These are phyloP conservation scores for Dolichallabes microphthalmus DNA, from an alignment of 2,113 vertebrate genomes.

Conservation along the genomic window DNA sequence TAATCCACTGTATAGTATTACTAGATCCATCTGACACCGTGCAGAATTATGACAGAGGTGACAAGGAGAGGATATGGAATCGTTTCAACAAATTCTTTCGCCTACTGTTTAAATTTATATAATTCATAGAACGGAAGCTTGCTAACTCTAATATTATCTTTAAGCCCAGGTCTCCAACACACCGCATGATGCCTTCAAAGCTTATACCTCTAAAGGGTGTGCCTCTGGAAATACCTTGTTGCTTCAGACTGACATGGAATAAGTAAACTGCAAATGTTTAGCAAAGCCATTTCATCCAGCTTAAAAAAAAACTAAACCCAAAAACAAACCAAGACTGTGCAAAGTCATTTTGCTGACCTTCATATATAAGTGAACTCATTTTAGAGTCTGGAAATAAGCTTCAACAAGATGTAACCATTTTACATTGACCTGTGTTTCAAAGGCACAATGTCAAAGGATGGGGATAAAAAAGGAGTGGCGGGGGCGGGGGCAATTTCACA, in stretches of 20 bases:
- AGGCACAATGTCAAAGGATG: slow-evolving; percentile 38
- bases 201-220: not conserved
- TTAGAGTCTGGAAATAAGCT: slow-evolving; percentile 32
- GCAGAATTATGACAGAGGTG: slow-evolving; percentile 25
- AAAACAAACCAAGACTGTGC: not conserved
- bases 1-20: slow-evolving; percentile 44
- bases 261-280: slow-evolving; percentile 15
- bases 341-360: slow-evolving; percentile 31
- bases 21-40: slow-evolving; percentile 37
- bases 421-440: slow-evolving; percentile 51
- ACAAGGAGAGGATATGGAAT: slow-evolving; percentile 13
- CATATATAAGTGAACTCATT: slow-evolving; percentile 14
- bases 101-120: not conserved
- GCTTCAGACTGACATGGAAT: slow-evolving; percentile 9
- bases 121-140: not conserved
- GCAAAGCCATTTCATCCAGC: not conserved
- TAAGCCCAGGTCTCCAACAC: slow-evolving; percentile 3
- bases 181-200: not conserved
- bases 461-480: slow-evolving; percentile 25
- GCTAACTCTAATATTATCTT: not conserved
- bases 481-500: slow-evolving; percentile 49
- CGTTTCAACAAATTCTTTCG: not conserved
- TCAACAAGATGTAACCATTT: slow-evolving; percentile 50
- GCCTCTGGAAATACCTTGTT: slow-evolving; percentile 12
- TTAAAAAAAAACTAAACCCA: slow-evolving; percentile 1